Evolutionary conservation across 2,113 vertebrate genomes (phyloP).

Genomic region (Sinocyclocheilus anophthalmus): DNA sequence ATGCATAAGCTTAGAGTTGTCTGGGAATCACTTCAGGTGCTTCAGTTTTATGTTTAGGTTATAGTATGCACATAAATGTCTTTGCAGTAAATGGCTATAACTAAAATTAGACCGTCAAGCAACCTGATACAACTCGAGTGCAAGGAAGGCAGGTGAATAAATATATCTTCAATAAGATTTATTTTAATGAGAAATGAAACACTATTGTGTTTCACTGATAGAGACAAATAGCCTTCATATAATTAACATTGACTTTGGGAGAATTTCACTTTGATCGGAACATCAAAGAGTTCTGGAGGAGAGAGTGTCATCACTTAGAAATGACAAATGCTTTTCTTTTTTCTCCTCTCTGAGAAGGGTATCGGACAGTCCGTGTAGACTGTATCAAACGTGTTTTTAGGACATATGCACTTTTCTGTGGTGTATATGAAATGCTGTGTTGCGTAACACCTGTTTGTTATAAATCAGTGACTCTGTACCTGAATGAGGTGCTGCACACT

Average conservation of each 20-base stretch:
- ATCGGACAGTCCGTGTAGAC: background rate
- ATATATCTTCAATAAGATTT: background rate
- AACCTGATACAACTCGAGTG: background rate
- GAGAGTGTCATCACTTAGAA: conserved; percentile 21
- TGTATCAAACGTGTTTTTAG: background rate
- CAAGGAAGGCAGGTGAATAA: conserved; percentile 10
- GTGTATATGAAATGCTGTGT: conserved; percentile 14
- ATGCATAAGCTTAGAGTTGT: background rate
- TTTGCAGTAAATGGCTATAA: background rate
- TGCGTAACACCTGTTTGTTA: conserved; percentile 33
- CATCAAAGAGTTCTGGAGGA: conserved; percentile 18
- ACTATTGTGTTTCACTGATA: background rate
- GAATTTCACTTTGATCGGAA: conserved; percentile 36
- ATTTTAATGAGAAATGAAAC: background rate
- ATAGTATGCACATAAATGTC: conserved; percentile 1
- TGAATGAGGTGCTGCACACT: conserved; percentile 3
- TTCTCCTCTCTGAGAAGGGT: background rate
- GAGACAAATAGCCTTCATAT: conserved; percentile 22
- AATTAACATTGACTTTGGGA: conserved; percentile 27
- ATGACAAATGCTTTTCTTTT: conserved; percentile 5
- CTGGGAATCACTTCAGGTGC: background rate
- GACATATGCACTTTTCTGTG: conserved; percentile 14
- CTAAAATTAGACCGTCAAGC: background rate
- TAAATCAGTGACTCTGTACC: background rate
- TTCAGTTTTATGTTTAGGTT: conserved; percentile 1